Percentiles rank a stretch among this genome's conserved stretches.
These are phyloP conservation scores for Charina bottae DNA, from an alignment of 2,113 vertebrate species.

Conservation along the genomic window DNA sequence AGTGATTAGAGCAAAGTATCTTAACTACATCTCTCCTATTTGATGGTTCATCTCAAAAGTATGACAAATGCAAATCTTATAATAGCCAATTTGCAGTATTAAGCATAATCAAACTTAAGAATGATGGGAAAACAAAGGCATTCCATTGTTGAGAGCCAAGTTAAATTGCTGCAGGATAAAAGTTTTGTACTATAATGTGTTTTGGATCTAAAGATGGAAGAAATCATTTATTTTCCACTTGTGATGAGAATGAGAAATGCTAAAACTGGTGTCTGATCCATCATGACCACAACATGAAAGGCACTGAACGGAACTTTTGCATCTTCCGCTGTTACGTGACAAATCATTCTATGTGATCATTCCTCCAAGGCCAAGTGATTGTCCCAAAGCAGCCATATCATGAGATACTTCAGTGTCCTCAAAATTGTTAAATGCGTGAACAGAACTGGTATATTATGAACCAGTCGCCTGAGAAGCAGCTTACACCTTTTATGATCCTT, in stretches of 20 bases:
- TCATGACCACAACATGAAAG: neutral
- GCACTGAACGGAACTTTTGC: neutral
- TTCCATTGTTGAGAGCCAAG: neutral
- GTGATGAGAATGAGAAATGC: neutral
- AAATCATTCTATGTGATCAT: neutral
- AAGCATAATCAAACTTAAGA: slow-evolving; percentile 4
- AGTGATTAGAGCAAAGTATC: neutral
- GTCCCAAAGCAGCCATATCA: neutral
- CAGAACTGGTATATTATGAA: neutral
- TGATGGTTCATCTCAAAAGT: neutral
- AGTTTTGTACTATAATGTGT: neutral
- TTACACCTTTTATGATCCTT: too few relatives aligned
- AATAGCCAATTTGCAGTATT: neutral
- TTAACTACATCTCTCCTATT: neutral
- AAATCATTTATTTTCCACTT: neutral
- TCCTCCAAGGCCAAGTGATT: neutral
- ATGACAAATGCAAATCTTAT: neutral
- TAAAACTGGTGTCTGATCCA: neutral
- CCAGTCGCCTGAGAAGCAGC: too few relatives aligned
- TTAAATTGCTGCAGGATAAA: neutral
- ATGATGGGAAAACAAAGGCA: neutral
- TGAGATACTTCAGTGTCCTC: neutral
- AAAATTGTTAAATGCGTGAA: neutral
- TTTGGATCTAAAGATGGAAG: neutral
- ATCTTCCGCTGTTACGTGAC: neutral